Conservation (phyloP, 2,888 invertebrate genomes). For the Listrodromus nycthemerus region DNA sequence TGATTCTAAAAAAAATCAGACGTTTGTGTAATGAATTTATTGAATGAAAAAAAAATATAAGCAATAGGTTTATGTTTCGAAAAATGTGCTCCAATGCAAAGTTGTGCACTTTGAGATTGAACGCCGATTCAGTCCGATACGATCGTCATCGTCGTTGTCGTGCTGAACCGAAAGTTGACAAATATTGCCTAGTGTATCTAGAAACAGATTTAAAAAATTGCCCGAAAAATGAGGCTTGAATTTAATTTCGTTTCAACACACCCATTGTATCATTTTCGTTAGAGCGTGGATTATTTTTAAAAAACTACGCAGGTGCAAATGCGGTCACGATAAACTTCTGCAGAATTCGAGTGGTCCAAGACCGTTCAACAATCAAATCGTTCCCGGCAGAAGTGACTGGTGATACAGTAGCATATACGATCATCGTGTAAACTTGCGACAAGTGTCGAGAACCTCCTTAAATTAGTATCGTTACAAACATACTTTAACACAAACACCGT, state of each 20-base stretch:
- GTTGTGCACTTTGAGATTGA: background rate
- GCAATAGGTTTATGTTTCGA: too few species aligned
- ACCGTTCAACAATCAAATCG: conserved; percentile 44
- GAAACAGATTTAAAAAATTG: background rate
- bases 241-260: too few species aligned
- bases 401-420: conserved; percentile 33
- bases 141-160: too few species aligned
- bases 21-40: too few species aligned
- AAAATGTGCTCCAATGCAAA: too few species aligned
- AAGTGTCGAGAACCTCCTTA: conserved; percentile 36
- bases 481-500: background rate
- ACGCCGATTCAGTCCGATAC: background rate
- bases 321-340: background rate
- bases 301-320: background rate
- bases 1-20: too few species aligned
- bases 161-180: background rate
- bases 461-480: conserved; percentile 14
- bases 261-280: too few species aligned
- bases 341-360: conserved; percentile 24
- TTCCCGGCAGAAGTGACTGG: conserved; percentile 35
- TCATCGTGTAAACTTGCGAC: conserved; percentile 27
- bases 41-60: too few species aligned
- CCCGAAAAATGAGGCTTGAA: too few species aligned
- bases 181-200: background rate
- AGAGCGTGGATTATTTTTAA: too few species aligned